phyloP scores from a whole-genome alignment of 2,797 vertebrate genomes.

The Otolemur crassicaudatus region DNA sequence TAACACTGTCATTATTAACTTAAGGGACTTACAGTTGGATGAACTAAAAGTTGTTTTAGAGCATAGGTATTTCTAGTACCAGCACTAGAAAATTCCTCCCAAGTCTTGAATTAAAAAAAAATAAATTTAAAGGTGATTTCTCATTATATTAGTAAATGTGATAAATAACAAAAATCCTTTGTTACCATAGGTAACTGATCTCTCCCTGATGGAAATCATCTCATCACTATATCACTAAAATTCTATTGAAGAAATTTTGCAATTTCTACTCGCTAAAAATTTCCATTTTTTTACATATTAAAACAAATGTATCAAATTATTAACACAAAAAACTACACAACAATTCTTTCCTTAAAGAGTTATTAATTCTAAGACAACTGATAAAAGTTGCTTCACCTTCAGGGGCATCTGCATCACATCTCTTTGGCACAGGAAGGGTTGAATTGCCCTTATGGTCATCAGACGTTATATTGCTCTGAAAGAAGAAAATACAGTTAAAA shows the following conservation, averaged over 20 bases:
- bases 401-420: constrained; percentile 96
- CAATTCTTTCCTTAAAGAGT: background rate
- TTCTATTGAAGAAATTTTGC: background rate
- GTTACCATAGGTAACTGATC: background rate
- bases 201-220: constrained; percentile 34
- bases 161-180: constrained; percentile 4
- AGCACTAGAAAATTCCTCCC: background rate
- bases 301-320: constrained; percentile 43
- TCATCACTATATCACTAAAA: background rate
- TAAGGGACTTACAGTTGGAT: background rate
- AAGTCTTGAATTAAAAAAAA: background rate
- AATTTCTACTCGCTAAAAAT: constrained; percentile 25
- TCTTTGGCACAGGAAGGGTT: constrained; percentile 88
- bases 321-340: background rate
- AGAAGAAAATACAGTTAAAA: constrained; percentile 52
- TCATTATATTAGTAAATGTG: background rate
- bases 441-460: constrained; percentile 87
- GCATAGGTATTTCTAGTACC: background rate
- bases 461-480: constrained; percentile 89
- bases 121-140: constrained; percentile 23
- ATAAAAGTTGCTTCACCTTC: constrained; percentile 90
- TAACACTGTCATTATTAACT: background rate
- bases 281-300: constrained; percentile 1
- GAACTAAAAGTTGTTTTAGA: constrained; percentile 25
- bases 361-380: background rate